A percentile compares a stretch with the other conserved stretches of the same genome.
phyloP scores from a whole-genome alignment of 2,797 vertebrate species.

The Columba guinea region DNA sequence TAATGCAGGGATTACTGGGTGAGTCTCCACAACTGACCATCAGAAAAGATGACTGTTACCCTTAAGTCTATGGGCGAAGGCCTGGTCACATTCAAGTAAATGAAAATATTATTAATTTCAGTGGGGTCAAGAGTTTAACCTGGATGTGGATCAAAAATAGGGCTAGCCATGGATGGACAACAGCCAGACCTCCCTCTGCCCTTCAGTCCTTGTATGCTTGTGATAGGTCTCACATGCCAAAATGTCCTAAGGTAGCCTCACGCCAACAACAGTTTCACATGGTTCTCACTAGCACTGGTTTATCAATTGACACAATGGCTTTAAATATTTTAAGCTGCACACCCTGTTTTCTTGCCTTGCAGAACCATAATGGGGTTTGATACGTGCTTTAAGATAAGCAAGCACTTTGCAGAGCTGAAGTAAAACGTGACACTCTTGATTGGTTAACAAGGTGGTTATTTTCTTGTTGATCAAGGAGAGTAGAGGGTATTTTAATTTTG shows the following conservation, averaged over 20 bases:
- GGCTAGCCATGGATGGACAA: background rate
- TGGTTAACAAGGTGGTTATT: constrained; percentile 30
- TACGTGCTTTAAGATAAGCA: background rate
- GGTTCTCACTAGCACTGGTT: background rate
- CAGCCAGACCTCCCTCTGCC: background rate
- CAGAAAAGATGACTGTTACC: background rate
- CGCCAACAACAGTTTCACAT: background rate
- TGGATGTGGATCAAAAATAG: background rate
- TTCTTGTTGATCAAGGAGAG: constrained; percentile 14
- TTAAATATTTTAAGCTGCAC: background rate
- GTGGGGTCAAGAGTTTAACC: background rate
- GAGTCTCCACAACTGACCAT: background rate
- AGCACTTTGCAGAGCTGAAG: background rate
- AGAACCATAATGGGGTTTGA: background rate
- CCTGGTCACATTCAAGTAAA: background rate
- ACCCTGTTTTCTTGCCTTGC: background rate
- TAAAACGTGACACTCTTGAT: background rate
- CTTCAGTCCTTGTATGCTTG: accelerated
- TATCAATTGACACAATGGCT: background rate
- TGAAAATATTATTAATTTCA: background rate
- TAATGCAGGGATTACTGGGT: background rate
- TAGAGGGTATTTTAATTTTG: constrained; percentile 24
- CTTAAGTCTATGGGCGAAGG: background rate
- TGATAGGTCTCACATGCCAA: background rate
- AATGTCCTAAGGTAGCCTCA: background rate